Conservation (phyloP, 2,113 vertebrate genomes). For the Sardina pilchardus region DNA sequence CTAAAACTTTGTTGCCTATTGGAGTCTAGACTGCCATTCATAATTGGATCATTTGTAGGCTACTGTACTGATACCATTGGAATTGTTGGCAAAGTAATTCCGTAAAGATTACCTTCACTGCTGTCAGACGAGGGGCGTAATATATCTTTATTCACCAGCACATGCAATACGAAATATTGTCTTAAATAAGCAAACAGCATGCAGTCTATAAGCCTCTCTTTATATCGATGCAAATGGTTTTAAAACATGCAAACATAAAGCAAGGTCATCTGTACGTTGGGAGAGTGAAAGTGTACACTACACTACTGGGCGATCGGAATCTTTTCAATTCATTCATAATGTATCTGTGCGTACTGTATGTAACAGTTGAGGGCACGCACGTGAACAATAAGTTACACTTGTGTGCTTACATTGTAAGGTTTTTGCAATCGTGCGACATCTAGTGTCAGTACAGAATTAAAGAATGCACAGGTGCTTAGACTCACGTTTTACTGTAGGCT, state of each 20-base stretch:
- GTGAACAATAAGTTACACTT: neutral
- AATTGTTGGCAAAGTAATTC: neutral
- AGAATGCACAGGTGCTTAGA: neutral
- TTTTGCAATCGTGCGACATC: neutral
- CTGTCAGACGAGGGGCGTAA: neutral
- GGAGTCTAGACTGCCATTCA: too few species aligned
- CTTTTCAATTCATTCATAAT: too few species aligned
- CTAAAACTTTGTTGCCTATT: neutral
- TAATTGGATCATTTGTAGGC: neutral
- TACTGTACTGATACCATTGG: neutral
- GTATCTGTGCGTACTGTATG: too few species aligned
- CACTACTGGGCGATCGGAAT: too few species aligned
- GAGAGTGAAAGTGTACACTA: too few species aligned
- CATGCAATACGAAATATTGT: neutral
- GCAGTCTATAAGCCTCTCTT: neutral
- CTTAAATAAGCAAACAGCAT: neutral
- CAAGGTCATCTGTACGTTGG: too few species aligned
- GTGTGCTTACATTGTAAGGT: neutral
- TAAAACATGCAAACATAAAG: neutral
- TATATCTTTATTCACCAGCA: neutral
- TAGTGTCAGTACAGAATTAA: neutral
- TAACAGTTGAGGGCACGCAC: too few species aligned
- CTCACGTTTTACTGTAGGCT: neutral
- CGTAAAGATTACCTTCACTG: too few species aligned
- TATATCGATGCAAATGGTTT: neutral